These are phyloP conservation scores for Liodrosophila aerea DNA, from an alignment of 2,888 invertebrate genomes.

Conservation along the genomic window DNA sequence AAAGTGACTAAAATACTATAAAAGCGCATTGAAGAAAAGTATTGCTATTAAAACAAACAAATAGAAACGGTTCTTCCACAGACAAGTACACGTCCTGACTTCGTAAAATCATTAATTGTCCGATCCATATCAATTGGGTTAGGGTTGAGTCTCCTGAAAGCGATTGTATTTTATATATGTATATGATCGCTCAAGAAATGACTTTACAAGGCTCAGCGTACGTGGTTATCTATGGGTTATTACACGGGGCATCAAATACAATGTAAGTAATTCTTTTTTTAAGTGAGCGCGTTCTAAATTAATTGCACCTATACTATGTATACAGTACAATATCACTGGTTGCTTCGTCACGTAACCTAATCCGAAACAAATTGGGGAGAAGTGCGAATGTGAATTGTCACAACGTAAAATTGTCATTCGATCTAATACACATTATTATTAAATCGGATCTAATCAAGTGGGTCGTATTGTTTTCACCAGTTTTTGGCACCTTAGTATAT, in stretches of 20 bases:
- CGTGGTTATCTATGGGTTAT: slow-evolving; percentile 18
- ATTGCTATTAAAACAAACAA: slow-evolving; percentile 57
- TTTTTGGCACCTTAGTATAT: slow-evolving; percentile 56
- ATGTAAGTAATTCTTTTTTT: slow-evolving; percentile 37
- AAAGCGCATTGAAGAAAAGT: slow-evolving; percentile 73
- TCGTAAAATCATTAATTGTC: slow-evolving; percentile 76
- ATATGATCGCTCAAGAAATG: slow-evolving; percentile 45
- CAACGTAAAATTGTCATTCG: slow-evolving; percentile 35
- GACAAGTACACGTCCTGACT: slow-evolving; percentile 46
- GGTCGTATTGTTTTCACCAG: slow-evolving; percentile 52
- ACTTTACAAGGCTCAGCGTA: slow-evolving; percentile 74
- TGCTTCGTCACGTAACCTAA: slow-evolving; percentile 82
- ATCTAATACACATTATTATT: slow-evolving; percentile 21
- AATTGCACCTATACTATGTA: slow-evolving; percentile 83
- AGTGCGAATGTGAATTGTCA: slow-evolving; percentile 54
- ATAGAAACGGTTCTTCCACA: slow-evolving; percentile 48
- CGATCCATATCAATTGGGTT: slow-evolving; percentile 22
- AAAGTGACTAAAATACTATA: slow-evolving; percentile 76
- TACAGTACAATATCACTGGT: slow-evolving; percentile 83
- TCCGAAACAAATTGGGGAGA: slow-evolving; percentile 69
- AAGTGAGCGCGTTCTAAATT: slow-evolving; percentile 81
- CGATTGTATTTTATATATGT: slow-evolving; percentile 46
- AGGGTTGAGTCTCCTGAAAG: slow-evolving; percentile 74
- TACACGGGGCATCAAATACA: slow-evolving; percentile 42
- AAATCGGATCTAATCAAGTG: slow-evolving; percentile 36